Evolutionary conservation across 2,113 vertebrate species (phyloP).

Genomic region (Enhydra lutris): DNA sequence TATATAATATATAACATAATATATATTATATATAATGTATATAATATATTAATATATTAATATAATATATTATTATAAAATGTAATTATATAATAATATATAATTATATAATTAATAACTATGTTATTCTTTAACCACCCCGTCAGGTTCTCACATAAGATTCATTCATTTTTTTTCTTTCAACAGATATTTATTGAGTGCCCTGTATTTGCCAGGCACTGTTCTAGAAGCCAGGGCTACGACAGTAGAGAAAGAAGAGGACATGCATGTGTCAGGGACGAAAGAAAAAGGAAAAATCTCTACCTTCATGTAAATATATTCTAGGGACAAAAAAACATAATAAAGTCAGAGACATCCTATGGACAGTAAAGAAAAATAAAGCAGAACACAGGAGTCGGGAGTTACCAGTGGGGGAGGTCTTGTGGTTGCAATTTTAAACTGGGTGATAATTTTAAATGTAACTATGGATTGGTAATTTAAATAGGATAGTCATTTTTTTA

Average conservation of each 20-base stretch:
- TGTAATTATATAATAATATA: no score
- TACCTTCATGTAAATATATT: neutral
- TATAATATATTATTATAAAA: no score
- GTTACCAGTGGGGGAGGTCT: neutral
- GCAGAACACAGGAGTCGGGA: neutral
- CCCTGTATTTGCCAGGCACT: neutral
- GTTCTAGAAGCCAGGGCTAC: neutral
- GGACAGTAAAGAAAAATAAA: neutral
- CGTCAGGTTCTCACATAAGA: neutral
- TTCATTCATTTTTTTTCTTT: neutral
- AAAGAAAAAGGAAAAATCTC: neutral
- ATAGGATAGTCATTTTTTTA: neutral
- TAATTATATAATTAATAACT: neutral
- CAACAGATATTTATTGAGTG: neutral
- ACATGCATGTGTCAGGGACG: neutral
- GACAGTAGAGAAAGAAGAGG: no score
- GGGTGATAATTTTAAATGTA: neutral
- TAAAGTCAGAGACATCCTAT: neutral
- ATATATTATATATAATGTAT: no score
- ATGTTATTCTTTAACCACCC: neutral
- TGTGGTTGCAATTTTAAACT: neutral
- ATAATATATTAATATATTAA: no score
- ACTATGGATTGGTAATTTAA: neutral
- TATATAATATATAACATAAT: no score
- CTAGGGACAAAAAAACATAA: neutral